Conservation (phyloP, 2,113 vertebrate genomes). For the Microcebus murinus region DNA sequence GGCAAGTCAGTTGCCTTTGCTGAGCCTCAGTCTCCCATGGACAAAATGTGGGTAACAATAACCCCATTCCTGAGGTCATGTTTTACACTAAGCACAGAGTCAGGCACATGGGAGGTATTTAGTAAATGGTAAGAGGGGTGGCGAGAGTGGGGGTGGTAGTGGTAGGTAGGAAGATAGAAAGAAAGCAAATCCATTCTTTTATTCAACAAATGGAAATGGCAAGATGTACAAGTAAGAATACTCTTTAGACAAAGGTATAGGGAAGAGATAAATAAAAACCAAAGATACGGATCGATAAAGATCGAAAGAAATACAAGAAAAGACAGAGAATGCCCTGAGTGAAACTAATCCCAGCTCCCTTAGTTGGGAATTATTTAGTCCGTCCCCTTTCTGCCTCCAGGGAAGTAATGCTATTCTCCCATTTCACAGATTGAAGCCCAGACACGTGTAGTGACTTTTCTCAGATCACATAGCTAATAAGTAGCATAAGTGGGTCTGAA, state of each 20-base stretch:
- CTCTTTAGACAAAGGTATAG: background rate
- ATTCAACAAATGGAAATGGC: background rate
- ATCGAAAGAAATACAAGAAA: background rate
- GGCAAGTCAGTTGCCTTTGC: background rate
- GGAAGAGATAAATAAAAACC: background rate
- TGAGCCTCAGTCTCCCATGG: background rate
- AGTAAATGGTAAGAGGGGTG: background rate
- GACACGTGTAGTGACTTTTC: background rate
- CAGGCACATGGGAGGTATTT: background rate
- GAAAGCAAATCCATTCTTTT: background rate
- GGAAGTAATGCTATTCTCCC: background rate
- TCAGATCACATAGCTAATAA: background rate
- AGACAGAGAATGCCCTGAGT: background rate
- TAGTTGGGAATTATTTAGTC: background rate
- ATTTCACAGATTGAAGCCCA: background rate
- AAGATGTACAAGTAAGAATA: background rate
- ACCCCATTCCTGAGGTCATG: background rate
- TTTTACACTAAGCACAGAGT: background rate
- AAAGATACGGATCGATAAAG: background rate
- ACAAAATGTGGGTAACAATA: background rate
- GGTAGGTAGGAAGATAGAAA: background rate
- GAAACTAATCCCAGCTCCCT: background rate
- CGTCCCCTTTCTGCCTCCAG: background rate
- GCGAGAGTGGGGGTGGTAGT: too few species aligned
- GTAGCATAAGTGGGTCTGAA: background rate